Conservation (phyloP, 2,888 invertebrate species). For the Pterostichus madidus region DNA sequence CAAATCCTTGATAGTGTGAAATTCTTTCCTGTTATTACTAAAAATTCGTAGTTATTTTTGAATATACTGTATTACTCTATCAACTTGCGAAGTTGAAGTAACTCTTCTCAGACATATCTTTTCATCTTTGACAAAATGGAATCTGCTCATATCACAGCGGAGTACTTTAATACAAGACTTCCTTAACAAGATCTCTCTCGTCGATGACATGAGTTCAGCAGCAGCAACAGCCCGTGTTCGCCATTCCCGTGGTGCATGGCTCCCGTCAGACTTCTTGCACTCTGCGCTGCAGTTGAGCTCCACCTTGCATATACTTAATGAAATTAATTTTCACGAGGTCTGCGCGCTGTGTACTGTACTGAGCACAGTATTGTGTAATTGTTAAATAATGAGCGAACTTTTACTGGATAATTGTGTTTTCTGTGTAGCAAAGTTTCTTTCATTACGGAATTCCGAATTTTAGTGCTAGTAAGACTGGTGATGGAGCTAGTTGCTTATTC, state of each 20-base stretch:
- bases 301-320: constrained; percentile 56
- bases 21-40: too few relatives aligned
- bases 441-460: constrained; percentile 45
- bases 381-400: constrained; percentile 63
- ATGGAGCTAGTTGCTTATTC: constrained; percentile 29
- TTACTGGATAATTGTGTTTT: constrained; percentile 61
- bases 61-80: too few relatives aligned
- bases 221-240: not conserved
- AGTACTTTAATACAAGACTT: not conserved
- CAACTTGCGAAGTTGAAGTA: too few relatives aligned
- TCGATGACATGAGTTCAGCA: constrained; percentile 15
- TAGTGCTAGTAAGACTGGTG: constrained; percentile 1
- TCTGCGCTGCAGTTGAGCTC: not conserved
- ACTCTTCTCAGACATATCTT: too few relatives aligned
- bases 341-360: constrained; percentile 16
- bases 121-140: too few relatives aligned
- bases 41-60: too few relatives aligned
- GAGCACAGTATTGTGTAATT: constrained; percentile 61
- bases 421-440: constrained; percentile 51
- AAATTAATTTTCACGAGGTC: constrained; percentile 57
- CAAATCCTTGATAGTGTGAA: too few relatives aligned
- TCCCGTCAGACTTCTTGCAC: constrained; percentile 30
- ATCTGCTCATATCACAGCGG: not conserved
- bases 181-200: not conserved
- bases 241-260: constrained; percentile 15